Evolutionary conservation across 2,797 vertebrate species (phyloP).

Genomic region (Sebastes hubbsi): DNA sequence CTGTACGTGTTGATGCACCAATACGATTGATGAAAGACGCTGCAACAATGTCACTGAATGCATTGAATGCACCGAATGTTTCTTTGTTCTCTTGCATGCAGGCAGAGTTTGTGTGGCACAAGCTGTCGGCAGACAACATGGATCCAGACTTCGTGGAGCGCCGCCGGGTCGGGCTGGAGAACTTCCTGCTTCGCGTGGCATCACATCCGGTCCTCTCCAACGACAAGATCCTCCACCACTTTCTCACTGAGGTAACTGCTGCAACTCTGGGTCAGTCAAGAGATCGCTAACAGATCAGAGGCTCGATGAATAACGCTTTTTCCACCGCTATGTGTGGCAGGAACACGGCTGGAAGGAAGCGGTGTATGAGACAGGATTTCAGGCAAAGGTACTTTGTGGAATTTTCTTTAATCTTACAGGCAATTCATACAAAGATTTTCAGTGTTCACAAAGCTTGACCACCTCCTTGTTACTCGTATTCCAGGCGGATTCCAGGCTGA

Average conservation of each 20-base stretch:
- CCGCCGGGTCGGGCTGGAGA: constrained; percentile 93
- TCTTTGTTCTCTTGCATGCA: constrained; percentile 45
- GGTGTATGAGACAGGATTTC: constrained; percentile 93
- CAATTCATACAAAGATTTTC: not conserved
- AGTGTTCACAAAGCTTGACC: not conserved
- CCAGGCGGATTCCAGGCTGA: constrained; percentile 95
- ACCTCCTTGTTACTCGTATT: not conserved
- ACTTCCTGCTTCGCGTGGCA: constrained; percentile 93
- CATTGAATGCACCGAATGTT: not conserved
- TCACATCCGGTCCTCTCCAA: constrained; percentile 90
- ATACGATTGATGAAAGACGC: not conserved
- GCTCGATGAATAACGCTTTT: not conserved
- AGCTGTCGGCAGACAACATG: constrained; percentile 93
- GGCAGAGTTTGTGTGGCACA: constrained; percentile 85
- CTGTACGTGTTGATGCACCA: not conserved
- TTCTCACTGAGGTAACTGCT: constrained; percentile 89
- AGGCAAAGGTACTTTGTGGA: constrained; percentile 87
- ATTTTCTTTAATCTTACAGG: not conserved
- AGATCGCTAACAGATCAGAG: not conserved
- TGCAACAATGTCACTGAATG: not conserved
- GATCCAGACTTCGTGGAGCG: constrained; percentile 98
- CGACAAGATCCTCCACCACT: constrained; percentile 91
- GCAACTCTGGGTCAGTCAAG: not conserved
- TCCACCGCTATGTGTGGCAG: constrained; percentile 70
- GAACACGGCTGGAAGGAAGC: constrained; percentile 94